Conservation (phyloP, 2,113 vertebrate genomes). For the Gobiocypris rarus region DNA sequence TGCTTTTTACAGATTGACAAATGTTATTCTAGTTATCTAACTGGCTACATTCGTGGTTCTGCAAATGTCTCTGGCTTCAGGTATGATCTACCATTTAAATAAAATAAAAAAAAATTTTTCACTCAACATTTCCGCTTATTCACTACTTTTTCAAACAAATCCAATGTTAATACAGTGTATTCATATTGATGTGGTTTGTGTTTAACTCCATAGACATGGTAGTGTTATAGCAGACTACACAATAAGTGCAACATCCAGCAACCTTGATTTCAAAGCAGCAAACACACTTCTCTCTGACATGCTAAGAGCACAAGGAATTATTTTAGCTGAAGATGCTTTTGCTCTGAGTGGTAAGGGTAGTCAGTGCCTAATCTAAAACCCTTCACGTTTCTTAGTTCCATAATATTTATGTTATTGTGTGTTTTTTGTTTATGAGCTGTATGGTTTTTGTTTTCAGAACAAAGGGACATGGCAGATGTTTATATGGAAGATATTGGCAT, state of each 20-base stretch:
- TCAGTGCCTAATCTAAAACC: not conserved
- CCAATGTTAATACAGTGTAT: not conserved
- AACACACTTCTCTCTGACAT: constrained; percentile 29
- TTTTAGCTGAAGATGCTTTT: constrained; percentile 23
- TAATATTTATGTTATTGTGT: too few species aligned
- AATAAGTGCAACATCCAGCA: constrained; percentile 38
- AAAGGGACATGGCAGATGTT: too few species aligned
- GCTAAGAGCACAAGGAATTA: not conserved
- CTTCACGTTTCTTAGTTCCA: not conserved
- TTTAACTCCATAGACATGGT: constrained; percentile 59
- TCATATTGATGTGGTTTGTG: constrained; percentile 10
- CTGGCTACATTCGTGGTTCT: constrained; percentile 11
- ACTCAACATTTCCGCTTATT: not conserved
- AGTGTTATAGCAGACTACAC: constrained; percentile 64
- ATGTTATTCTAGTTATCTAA: not conserved
- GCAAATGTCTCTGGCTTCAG: not conserved
- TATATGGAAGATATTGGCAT: too few species aligned
- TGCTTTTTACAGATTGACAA: constrained; percentile 40
- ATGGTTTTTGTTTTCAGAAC: not conserved
- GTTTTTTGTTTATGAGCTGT: not conserved
- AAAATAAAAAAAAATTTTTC: too few species aligned
- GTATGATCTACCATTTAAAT: not conserved
- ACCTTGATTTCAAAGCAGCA: not conserved
- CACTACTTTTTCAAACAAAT: not conserved
- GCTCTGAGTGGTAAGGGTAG: constrained; percentile 34